Evolutionary conservation across 2,888 invertebrate genomes (phyloP), one percentile per base, ranked within the genome.

Genomic region (Tridacna crocea): DNA sequence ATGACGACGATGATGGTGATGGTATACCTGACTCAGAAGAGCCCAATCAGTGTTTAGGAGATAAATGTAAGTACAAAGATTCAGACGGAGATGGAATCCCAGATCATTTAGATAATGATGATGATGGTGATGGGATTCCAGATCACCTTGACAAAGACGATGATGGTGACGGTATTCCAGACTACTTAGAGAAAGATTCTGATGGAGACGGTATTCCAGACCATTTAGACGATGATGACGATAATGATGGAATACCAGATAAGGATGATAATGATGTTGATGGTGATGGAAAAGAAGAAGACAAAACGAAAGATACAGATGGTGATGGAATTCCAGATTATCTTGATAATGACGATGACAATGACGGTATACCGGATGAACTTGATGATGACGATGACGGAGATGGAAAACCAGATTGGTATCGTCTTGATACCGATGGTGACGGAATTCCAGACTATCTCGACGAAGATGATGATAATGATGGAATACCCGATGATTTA

Each of bases 171-270:
- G 92, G 92, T 1, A 90, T 92, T 22, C 91, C 91, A n/a, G 90
- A 92, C 75, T 68, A 85, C 63, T 22, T 80, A 13, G 92, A 93
- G 72, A 80, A 83, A 12, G 93, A 93, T 84, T 89, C 89, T 1
- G 92, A 93, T 83, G 93, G 92, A 1, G 92, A 93, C 83, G 92
- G 93, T 4, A 92, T 92, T 68, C 90, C 90, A 46, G 91, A 93
- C 75, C 58, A 88, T 51, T 19, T 79, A 26, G 88, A 89, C 10
- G 78, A 84, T 17, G 88, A 89, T 48, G 60, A 72, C 19, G 92
- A 92, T 65, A 86, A 88, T 51, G 93, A 93, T 83, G 93, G 93
- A 12, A 92, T 93, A 47, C 93, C 92, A 12, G 93, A 93, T 83
- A 63, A 88, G 65, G 27, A 88, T 11, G 93, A 93, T 72, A 80